A percentile compares a stretch with the other conserved stretches of the same genome.
These are phyloP conservation scores for Danaus chrysippus DNA, from an alignment of 2,888 invertebrate genomes.

Conservation along the genomic window DNA sequence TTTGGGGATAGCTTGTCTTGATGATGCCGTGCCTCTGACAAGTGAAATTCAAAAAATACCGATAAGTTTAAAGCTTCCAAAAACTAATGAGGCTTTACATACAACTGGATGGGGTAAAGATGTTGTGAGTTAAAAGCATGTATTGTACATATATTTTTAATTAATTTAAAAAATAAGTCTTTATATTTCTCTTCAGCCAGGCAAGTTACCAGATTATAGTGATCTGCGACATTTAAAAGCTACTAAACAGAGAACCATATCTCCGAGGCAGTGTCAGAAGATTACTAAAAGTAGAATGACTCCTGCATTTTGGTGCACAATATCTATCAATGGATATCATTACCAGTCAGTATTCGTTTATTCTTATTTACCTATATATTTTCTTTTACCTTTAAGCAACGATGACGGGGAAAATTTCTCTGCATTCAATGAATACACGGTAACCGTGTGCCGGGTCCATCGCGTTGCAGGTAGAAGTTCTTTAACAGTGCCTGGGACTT, in stretches of 20 bases:
- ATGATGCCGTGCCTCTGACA: constrained; percentile 19
- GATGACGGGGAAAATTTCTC: no score
- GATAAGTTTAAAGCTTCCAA: constrained; percentile 11
- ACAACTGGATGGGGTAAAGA: constrained; percentile 33
- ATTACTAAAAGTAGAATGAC: constrained; percentile 6
- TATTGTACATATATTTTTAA: neutral
- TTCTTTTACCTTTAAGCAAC: no score
- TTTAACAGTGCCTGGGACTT: no score
- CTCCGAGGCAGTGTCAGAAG: constrained; percentile 12
- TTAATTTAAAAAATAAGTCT: neutral
- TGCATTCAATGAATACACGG: no score
- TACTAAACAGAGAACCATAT: constrained; percentile 16
- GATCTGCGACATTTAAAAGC: constrained; percentile 17
- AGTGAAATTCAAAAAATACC: constrained; percentile 26
- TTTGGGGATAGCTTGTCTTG: constrained; percentile 22
- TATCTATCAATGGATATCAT: constrained; percentile 23
- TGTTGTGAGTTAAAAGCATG: constrained; percentile 21
- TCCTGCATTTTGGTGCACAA: constrained; percentile 17
- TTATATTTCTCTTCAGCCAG: constrained; percentile 9
- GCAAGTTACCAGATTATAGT: constrained; percentile 25
- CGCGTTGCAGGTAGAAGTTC: no score
- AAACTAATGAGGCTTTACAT: constrained; percentile 15
- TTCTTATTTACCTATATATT: no score
- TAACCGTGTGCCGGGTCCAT: no score
- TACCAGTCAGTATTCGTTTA: constrained; percentile 16